phyloP scores from a whole-genome alignment of 1,140 invertebrate genomes.

The Asobara japonica region DNA sequence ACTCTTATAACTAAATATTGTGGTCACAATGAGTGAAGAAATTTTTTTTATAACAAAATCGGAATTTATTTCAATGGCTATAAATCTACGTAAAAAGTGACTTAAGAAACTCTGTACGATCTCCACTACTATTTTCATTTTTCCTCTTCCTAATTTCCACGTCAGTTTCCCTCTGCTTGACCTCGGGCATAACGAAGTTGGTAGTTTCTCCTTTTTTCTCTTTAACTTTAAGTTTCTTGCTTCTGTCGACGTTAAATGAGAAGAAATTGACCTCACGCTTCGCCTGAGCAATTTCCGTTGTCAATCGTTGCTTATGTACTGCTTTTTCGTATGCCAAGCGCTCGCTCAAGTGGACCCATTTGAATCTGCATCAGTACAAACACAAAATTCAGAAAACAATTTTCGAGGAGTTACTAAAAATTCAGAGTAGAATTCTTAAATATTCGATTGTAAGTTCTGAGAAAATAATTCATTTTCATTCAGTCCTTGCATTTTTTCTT shows the following conservation, averaged over 20 bases:
- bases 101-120: slow-evolving; percentile 65
- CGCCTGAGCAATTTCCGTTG: slow-evolving; percentile 89
- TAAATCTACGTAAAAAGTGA: slow-evolving; percentile 61
- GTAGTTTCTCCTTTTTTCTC: slow-evolving; percentile 40
- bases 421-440: too few species aligned
- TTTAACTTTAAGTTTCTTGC: slow-evolving; percentile 73
- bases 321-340: slow-evolving; percentile 91
- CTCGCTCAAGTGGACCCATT: slow-evolving; percentile 95
- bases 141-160: slow-evolving; percentile 57
- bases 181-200: slow-evolving; percentile 51
- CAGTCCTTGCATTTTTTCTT: too few species aligned
- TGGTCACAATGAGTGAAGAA: too few species aligned
- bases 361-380: slow-evolving; percentile 88
- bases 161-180: slow-evolving; percentile 64
- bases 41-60: background rate
- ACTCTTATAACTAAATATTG: background rate
- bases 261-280: slow-evolving; percentile 91
- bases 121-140: slow-evolving; percentile 49
- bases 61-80: background rate
- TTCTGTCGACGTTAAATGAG: slow-evolving; percentile 83
- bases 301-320: slow-evolving; percentile 84
- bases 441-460: too few species aligned
- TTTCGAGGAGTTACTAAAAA: too few species aligned
- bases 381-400: too few species aligned
- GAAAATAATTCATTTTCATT: too few species aligned